phyloP scores from a whole-genome alignment of 2,888 invertebrate species.

The Galerucella calmariensis region DNA sequence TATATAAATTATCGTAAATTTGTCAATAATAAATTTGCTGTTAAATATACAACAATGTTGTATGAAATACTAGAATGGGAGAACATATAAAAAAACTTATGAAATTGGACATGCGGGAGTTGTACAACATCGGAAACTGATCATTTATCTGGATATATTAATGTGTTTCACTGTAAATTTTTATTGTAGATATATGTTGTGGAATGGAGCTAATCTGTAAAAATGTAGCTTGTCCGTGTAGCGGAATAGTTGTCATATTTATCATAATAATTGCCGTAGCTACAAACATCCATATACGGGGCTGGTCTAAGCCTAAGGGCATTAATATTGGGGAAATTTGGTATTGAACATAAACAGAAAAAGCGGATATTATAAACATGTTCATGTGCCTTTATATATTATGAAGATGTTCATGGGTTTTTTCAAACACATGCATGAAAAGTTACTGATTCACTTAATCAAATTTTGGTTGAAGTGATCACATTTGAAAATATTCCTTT shows the following conservation, averaged over 20 bases:
- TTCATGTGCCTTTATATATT: no score
- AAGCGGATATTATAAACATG: no score
- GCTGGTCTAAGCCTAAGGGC: no score
- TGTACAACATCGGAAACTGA: constrained; percentile 1
- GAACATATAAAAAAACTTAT: neutral
- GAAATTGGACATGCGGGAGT: constrained; percentile 5
- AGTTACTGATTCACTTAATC: no score
- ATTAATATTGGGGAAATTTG: no score
- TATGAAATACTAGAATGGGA: neutral
- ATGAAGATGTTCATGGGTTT: no score
- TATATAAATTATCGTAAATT: neutral
- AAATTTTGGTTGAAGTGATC: no score
- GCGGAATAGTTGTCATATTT: neutral
- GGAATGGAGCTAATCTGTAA: neutral
- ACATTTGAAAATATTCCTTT: no score
- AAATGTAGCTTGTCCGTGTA: neutral
- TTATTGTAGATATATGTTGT: neutral
- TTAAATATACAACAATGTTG: neutral
- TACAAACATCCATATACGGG: neutral
- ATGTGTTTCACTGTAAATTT: neutral
- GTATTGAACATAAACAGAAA: no score
- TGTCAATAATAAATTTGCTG: neutral
- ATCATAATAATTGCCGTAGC: neutral
- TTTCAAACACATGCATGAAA: no score
- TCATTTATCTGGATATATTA: constrained; percentile 10